Base-by-base conservation (phyloP, 2,888 invertebrate genomes). In the Volucella zonaria region DNA sequence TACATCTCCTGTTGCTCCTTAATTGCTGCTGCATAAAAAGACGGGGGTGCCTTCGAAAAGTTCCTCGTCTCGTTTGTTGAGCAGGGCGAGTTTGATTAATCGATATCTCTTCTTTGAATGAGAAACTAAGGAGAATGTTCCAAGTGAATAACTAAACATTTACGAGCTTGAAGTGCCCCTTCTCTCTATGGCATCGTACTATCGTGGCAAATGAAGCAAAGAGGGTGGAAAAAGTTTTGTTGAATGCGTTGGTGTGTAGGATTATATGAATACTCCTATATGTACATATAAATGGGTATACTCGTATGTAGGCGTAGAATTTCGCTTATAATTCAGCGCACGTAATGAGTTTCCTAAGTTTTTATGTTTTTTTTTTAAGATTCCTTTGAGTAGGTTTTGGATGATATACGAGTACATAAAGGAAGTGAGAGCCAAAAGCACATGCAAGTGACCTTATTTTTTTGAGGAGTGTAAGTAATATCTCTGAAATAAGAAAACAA, bases 1-100 rank as follows among this genome's bases (percentile, higher is more conserved):
- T 38, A n/a, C 43, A 56, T 43, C 59, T 67, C 76, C 76, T 77
- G 68, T 77, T 77, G 62, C 76, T 68, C 47, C 40, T 68, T 77
- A 56, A 56, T 77, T 77, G 67, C 76, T 23, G 51, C 58, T 51
- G 42, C 31, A n/a, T 23, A 12, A 12, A 31, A 10, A 18, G 47
- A 8, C 2, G 38, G 45, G 45, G 23, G 3, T 12, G 4, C 52
- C 45, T 15, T 47, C 52, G 38, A 59, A 61, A 68, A 76, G 68
- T 68, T 77, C 11, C 14, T 56, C 54, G 14, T 61, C 23, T 56
- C 54, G 14, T 61, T 62, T 54, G 14, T 18, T 56, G 43, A 14
- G 43, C 15, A 54, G 52, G 43, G 4, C n/a, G 58, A 42, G 31
- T 51, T 71, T 51, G 59, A 71, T 71, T 52, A 71, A 71, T 71